These are phyloP conservation scores for Himalopsyche japonica DNA, from an alignment of 2,888 invertebrate species.

Conservation along the genomic window DNA sequence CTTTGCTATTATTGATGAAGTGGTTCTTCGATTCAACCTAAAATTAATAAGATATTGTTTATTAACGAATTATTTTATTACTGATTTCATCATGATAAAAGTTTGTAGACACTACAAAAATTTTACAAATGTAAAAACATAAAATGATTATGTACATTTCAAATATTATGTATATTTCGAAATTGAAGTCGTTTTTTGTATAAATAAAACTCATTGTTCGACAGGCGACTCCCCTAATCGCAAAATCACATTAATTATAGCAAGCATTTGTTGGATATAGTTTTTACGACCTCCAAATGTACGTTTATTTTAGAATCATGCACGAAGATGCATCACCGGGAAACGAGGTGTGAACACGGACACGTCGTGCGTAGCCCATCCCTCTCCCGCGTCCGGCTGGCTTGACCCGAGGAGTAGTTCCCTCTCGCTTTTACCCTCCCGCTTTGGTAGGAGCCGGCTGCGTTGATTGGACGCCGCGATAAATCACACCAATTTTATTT, in stretches of 20 bases:
- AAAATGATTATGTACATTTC: no score
- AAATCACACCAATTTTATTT: constrained; percentile 41
- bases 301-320: background rate
- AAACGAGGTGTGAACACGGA: constrained; percentile 37
- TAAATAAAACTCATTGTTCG: background rate
- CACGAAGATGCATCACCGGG: constrained; percentile 28
- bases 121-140: no score
- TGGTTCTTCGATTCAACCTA: no score
- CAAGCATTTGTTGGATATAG: background rate
- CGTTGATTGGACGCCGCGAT: constrained; percentile 40
- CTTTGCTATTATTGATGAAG: no score
- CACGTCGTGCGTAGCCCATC: background rate
- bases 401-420: background rate
- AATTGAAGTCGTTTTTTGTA: background rate
- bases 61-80: no score
- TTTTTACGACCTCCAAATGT: background rate
- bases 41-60: no score
- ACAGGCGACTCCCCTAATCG: background rate
- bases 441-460: background rate
- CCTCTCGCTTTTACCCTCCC: constrained; percentile 6
- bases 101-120: no score
- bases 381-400: background rate
- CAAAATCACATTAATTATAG: background rate
- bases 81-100: no score
- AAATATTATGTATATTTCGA: no score